These are phyloP conservation scores for Dicrostonyx torquatus DNA, from an alignment of 2,797 vertebrate species.

Conservation along the genomic window DNA sequence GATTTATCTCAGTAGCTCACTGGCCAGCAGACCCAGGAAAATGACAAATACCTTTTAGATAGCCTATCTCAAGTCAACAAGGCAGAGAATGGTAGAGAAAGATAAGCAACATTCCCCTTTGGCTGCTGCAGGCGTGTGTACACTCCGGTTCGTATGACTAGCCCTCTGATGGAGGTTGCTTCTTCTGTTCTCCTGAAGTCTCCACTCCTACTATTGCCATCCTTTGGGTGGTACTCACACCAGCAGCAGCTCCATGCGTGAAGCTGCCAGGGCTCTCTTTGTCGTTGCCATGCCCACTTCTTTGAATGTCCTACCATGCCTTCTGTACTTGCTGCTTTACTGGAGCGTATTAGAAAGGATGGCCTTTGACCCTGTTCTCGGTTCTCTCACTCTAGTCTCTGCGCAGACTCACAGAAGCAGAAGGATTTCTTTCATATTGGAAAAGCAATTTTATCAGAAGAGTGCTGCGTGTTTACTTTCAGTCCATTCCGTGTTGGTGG, in stretches of 20 bases:
- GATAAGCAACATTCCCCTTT: neutral
- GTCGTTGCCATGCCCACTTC: neutral
- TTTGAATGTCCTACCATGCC: neutral
- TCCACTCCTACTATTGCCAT: accelerated
- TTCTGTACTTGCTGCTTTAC: neutral
- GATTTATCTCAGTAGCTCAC: neutral
- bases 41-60: neutral
- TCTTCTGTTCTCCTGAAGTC: neutral
- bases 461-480: neutral
- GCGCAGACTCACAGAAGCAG: neutral
- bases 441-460: conserved; percentile 11
- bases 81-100: neutral
- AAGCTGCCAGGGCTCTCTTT: neutral
- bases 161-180: neutral
- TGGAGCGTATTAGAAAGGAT: neutral
- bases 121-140: neutral
- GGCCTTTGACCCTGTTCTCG: neutral
- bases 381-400: neutral
- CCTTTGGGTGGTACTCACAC: neutral
- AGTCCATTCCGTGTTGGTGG: neutral
- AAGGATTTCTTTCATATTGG: neutral
- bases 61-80: neutral
- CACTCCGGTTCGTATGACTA: neutral
- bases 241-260: too few relatives aligned
- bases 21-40: neutral